Conservation (phyloP, 2,113 vertebrate species). For the Notothenia rossii region DNA sequence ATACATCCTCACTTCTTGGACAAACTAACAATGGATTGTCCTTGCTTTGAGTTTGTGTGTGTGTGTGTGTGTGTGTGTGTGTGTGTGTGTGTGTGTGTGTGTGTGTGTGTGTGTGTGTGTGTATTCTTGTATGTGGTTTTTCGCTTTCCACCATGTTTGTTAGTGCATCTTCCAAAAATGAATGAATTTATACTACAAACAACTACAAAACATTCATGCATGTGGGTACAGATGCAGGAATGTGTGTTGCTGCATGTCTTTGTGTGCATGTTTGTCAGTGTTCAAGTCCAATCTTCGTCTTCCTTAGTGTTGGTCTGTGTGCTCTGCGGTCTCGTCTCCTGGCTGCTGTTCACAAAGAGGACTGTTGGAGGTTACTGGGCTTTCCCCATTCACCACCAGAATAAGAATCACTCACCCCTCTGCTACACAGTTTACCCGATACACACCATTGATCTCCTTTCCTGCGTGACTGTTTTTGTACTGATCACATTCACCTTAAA, state of each 20-base stretch:
- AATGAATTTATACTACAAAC: slow-evolving; percentile 37
- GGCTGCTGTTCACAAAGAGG: slow-evolving; percentile 68
- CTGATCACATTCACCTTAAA: slow-evolving; percentile 44
- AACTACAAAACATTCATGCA: slow-evolving; percentile 11
- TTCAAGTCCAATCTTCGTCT: slow-evolving; percentile 51
- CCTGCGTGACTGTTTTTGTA: slow-evolving; percentile 40
- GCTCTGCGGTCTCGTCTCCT: slow-evolving; percentile 62
- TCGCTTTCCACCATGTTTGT: slow-evolving; percentile 33
- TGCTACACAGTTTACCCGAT: slow-evolving; percentile 54
- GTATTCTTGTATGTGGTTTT: slow-evolving; percentile 40
- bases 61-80: neutral
- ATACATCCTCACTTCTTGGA: slow-evolving; percentile 60
- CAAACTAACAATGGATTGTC: slow-evolving; percentile 60
- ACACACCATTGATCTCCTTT: slow-evolving; percentile 50
- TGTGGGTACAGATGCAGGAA: slow-evolving; percentile 24
- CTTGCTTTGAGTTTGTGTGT: slow-evolving; percentile 47
- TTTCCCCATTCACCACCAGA: slow-evolving; percentile 76
- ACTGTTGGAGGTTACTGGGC: slow-evolving; percentile 78
- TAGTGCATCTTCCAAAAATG: slow-evolving; percentile 51
- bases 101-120: slow-evolving; percentile 35
- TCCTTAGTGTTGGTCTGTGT: slow-evolving; percentile 49
- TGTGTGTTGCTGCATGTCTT: slow-evolving; percentile 9
- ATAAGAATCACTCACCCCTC: slow-evolving; percentile 69
- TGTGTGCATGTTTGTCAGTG: slow-evolving; percentile 20
- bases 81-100: too few relatives aligned